These are phyloP conservation scores for Diloba caeruleocephala DNA, from an alignment of 2,888 invertebrate species.

Conservation along the genomic window DNA sequence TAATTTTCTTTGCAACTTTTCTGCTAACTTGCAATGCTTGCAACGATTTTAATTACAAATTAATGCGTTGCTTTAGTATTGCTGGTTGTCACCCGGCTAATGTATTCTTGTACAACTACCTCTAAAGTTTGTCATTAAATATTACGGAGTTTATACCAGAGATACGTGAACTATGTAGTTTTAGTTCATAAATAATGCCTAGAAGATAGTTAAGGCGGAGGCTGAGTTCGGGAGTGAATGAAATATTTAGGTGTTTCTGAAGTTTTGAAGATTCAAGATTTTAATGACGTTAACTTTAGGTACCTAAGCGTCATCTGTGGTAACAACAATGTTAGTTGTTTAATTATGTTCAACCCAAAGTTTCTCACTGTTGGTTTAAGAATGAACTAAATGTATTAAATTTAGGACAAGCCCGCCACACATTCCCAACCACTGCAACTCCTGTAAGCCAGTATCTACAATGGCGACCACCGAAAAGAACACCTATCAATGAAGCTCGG, in stretches of 20 bases:
- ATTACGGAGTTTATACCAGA: slow-evolving; percentile 11
- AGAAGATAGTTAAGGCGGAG: slow-evolving; percentile 12
- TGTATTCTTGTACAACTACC: too few relatives aligned
- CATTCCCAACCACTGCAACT: too few relatives aligned
- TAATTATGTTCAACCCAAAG: neutral
- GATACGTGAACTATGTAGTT: slow-evolving; percentile 18
- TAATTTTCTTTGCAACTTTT: too few relatives aligned
- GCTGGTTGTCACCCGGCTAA: neutral
- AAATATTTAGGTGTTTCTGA: slow-evolving; percentile 37
- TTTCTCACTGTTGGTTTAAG: too few relatives aligned
- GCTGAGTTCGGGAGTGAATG: slow-evolving; percentile 31
- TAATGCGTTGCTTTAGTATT: slow-evolving; percentile 21
- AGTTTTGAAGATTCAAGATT: slow-evolving; percentile 32
- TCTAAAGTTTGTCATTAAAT: slow-evolving; percentile 18
- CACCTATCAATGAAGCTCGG: too few relatives aligned
- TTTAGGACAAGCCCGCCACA: too few relatives aligned
- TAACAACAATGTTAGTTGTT: neutral
- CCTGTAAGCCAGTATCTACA: too few relatives aligned
- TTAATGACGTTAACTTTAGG: too few relatives aligned
- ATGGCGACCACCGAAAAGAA: too few relatives aligned
- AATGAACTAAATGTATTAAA: too few relatives aligned
- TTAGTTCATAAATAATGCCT: slow-evolving; percentile 20
- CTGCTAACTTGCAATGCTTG: neutral
- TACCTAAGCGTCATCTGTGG: slow-evolving; percentile 5
- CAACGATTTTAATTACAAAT: slow-evolving; percentile 27